Evolutionary conservation across 1,140 invertebrate species (phyloP).

Genomic region (Cydia strobilella): DNA sequence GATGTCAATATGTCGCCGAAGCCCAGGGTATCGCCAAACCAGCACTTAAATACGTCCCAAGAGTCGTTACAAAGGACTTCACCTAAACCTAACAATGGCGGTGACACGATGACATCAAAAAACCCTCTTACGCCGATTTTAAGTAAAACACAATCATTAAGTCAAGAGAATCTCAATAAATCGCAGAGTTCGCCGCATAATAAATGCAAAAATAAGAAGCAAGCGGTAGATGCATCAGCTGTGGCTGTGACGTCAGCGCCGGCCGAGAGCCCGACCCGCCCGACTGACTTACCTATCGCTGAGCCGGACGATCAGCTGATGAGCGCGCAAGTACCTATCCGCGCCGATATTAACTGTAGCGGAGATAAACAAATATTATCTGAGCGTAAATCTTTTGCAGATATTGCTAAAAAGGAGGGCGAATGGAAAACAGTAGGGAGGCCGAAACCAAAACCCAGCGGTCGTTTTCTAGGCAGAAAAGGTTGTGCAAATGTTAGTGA

Average conservation of each 20-base stretch:
- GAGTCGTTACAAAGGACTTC: not conserved
- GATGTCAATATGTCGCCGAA: no score
- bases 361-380: not conserved
- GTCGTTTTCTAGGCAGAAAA: conserved; percentile 3
- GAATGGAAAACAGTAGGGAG: not conserved
- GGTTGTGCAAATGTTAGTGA: not conserved
- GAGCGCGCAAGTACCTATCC: not conserved
- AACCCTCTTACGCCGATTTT: not conserved
- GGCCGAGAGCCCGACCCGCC: not conserved
- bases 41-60: not conserved
- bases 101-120: not conserved
- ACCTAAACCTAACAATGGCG: not conserved
- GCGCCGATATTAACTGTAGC: not conserved
- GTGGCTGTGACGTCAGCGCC: not conserved
- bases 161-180: not conserved
- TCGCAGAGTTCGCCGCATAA: no score
- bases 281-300: not conserved
- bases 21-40: not conserved
- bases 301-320: not conserved
- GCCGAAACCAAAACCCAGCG: not conserved
- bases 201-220: no score
- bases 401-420: not conserved
- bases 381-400: not conserved
- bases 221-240: not conserved
- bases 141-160: not conserved